Percentiles rank a stretch among this genome's conserved stretches.
Evolutionary conservation across 2,113 vertebrate genomes (phyloP).

Genomic region (Pseudorectes ferrugineus): DNA sequence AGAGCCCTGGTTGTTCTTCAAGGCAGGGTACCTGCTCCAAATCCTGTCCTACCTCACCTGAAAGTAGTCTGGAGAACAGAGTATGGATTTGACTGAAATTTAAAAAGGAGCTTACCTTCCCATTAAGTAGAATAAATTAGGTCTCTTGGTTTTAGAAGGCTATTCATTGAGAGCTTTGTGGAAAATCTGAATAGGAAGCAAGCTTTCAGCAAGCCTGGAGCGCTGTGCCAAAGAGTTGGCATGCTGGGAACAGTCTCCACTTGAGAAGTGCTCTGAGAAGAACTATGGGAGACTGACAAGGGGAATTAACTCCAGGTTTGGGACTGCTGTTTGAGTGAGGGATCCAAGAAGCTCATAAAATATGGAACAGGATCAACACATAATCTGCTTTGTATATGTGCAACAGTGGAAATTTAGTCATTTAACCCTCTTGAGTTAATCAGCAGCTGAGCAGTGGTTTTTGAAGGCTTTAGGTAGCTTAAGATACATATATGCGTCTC

Average conservation of each 20-base stretch:
- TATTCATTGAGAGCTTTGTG: neutral
- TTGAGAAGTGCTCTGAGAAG: neutral
- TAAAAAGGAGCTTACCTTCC: neutral
- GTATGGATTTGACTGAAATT: neutral
- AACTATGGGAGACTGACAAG: conserved; percentile 11
- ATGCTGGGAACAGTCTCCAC: neutral
- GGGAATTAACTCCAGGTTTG: conserved; percentile 27
- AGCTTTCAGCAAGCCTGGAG: neutral
- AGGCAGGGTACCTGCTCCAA: neutral
- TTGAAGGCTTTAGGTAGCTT: conserved; percentile 35
- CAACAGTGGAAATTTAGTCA: conserved; percentile 43
- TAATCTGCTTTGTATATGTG: conserved; percentile 47
- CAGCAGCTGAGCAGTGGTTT: conserved; percentile 35
- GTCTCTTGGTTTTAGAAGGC: neutral
- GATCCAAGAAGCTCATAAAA: conserved; percentile 48
- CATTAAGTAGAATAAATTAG: neutral
- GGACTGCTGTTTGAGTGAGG: neutral
- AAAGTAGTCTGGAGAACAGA: neutral
- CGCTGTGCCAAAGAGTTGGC: neutral
- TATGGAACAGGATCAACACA: conserved; percentile 49
- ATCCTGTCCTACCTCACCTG: neutral
- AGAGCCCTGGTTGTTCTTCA: neutral
- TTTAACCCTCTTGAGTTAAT: conserved; percentile 51
- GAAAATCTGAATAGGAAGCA: neutral
- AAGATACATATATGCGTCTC: neutral